Conservation (phyloP, 2,797 vertebrate genomes). For the Sebastolobus alascanus region DNA sequence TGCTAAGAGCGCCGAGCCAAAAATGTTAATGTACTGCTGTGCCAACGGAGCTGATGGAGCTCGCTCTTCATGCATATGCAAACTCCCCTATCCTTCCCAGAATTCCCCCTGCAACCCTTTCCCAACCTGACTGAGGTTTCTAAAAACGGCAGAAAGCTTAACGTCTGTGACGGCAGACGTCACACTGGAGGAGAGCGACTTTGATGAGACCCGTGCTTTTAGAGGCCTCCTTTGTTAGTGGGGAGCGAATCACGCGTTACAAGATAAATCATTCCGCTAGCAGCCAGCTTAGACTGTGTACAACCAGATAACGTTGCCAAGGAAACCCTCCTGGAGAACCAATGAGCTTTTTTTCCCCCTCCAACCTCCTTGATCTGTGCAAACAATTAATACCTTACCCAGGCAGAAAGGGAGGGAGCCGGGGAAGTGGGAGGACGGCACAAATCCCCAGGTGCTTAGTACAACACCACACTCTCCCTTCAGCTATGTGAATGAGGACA, state of each 20-base stretch:
- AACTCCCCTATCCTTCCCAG: constrained; percentile 67
- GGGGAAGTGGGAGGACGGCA: constrained; percentile 54
- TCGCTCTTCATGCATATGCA: constrained; percentile 74
- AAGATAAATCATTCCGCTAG: constrained; percentile 80
- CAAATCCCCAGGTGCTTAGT: constrained; percentile 79
- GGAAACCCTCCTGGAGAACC: constrained; percentile 84
- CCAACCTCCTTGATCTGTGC: constrained; percentile 70
- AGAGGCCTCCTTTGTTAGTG: constrained; percentile 77
- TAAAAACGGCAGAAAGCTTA: constrained; percentile 77
- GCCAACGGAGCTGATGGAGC: constrained; percentile 57
- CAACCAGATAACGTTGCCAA: constrained; percentile 87
- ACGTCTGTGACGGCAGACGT: constrained; percentile 64
- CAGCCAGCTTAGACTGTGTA: constrained; percentile 82
- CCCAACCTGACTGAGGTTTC: constrained; percentile 71
- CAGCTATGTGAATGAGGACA: constrained; percentile 60
- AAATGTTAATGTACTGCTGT: constrained; percentile 68
- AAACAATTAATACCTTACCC: constrained; percentile 85
- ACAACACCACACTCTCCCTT: constrained; percentile 50
- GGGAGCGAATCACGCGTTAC: constrained; percentile 71
- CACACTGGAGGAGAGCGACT: constrained; percentile 64
- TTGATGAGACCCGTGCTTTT: constrained; percentile 77
- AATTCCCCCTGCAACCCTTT: constrained; percentile 59
- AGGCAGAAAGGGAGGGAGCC: constrained; percentile 48
- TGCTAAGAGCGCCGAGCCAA: constrained; percentile 55
- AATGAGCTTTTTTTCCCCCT: constrained; percentile 66